Evolutionary conservation across 64 coral and sea anemone species (phyloP).

Genomic region (Platygyra sinensis): DNA sequence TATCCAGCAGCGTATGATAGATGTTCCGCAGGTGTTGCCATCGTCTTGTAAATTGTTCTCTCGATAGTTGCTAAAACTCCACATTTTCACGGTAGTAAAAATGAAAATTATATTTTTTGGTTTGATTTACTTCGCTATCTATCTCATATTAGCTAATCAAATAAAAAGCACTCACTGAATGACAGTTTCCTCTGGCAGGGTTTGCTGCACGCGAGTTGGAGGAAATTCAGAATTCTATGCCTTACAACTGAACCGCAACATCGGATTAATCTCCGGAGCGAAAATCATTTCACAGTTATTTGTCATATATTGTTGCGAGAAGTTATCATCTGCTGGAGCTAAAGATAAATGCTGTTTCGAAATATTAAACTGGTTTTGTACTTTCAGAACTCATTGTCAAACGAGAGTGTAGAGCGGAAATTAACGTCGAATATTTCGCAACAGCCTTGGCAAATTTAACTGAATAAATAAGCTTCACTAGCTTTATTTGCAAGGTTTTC

Average conservation of each 20-base stretch:
- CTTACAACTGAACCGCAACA: too few relatives aligned
- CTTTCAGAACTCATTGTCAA: not conserved
- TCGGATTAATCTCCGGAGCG: not conserved
- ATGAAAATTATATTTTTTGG: too few relatives aligned
- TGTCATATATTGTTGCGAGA: not conserved
- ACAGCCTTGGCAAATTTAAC: not conserved
- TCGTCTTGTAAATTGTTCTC: not conserved
- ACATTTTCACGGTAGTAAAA: too few relatives aligned
- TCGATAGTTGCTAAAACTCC: not conserved
- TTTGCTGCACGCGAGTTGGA: too few relatives aligned
- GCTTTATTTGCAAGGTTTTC: not conserved
- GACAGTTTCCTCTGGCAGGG: too few relatives aligned
- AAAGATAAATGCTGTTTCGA: not conserved
- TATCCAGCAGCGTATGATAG: not conserved
- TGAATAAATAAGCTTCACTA: not conserved
- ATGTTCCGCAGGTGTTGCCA: not conserved
- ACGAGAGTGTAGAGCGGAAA: not conserved
- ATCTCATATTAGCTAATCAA: too few relatives aligned
- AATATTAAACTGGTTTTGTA: not conserved
- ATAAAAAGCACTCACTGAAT: too few relatives aligned
- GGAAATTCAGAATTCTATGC: too few relatives aligned
- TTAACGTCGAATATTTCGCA: not conserved
- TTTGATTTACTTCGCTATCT: too few relatives aligned
- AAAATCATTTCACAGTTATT: not conserved
- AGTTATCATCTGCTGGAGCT: not conserved